Evolutionary conservation across 2,888 invertebrate genomes (phyloP).

Genomic region (Brachypterus glaber): DNA sequence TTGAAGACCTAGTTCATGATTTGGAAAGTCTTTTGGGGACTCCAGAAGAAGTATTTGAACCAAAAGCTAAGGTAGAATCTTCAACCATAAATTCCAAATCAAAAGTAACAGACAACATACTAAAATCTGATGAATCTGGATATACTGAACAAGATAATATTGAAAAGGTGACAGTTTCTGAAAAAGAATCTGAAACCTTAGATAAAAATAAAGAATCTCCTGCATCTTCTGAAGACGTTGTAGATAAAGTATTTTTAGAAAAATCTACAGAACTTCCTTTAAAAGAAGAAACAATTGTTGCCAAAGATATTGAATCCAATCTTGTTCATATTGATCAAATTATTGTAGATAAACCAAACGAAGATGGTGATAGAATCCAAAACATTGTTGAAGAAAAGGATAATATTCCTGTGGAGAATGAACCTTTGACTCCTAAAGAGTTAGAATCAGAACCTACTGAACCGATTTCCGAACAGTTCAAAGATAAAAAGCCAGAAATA

Average conservation of each 20-base stretch:
- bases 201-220: not conserved
- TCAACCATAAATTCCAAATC: not conserved
- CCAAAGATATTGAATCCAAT: too few relatives aligned
- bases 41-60: too few relatives aligned
- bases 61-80: not conserved
- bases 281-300: slow-evolving; percentile 2
- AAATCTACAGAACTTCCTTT: slow-evolving; percentile 1
- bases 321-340: too few relatives aligned
- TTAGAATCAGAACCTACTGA: too few relatives aligned
- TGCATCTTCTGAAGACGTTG: not conserved
- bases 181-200: not conserved
- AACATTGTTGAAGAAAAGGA: not conserved
- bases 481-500: not conserved
- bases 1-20: slow-evolving; percentile 40
- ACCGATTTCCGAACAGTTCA: too few relatives aligned
- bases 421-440: slow-evolving; percentile 4
- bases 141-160: too few relatives aligned
- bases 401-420: slow-evolving; percentile 6
- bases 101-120: not conserved
- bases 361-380: slow-evolving; percentile 1
- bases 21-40: slow-evolving; percentile 37
- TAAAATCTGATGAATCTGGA: not conserved
- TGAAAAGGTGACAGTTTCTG: slow-evolving; percentile 2
- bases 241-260: not conserved
- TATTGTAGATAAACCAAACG: too few relatives aligned